Percentiles rank a stretch among this genome's conserved stretches.
phyloP scores from a whole-genome alignment of 2,113 vertebrate species.

The Notarius lentiginosus region DNA sequence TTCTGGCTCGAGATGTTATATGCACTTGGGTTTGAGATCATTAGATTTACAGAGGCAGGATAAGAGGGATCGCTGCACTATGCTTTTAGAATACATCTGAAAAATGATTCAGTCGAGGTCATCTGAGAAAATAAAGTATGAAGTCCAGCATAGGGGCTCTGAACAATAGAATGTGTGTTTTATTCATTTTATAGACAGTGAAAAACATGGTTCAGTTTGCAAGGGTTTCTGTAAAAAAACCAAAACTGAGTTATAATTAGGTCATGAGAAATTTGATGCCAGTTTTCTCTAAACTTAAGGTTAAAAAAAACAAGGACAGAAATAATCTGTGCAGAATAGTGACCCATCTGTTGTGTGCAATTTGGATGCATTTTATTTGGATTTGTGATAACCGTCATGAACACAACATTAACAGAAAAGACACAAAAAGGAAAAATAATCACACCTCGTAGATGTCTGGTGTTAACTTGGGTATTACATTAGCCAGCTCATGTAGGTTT shows the following conservation, averaged over 20 bases:
- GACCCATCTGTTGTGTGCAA: not conserved
- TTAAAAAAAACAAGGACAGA: not conserved
- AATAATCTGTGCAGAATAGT: not conserved
- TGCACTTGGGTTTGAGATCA: conserved; percentile 9
- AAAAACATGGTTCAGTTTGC: not conserved
- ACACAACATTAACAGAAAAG: not conserved
- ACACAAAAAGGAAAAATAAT: not conserved
- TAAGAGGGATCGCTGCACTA: not conserved
- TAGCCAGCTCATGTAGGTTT: not conserved
- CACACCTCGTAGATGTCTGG: not conserved
- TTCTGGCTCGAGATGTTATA: not conserved
- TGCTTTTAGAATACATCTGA: not conserved
- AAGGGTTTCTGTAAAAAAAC: not conserved
- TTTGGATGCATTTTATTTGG: not conserved
- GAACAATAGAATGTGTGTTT: not conserved
- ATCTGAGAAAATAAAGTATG: conserved; percentile 4
- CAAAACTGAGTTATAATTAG: not conserved
- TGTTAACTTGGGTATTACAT: not conserved
- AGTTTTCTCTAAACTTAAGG: no score
- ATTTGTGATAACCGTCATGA: not conserved
- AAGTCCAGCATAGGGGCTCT: not conserved
- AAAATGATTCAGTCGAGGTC: not conserved
- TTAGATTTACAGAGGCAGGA: conserved; percentile 17
- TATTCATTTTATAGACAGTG: not conserved
- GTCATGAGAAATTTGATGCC: not conserved